Conservation (phyloP, 2,888 invertebrate species). For the Tricholauxania praeusta region DNA sequence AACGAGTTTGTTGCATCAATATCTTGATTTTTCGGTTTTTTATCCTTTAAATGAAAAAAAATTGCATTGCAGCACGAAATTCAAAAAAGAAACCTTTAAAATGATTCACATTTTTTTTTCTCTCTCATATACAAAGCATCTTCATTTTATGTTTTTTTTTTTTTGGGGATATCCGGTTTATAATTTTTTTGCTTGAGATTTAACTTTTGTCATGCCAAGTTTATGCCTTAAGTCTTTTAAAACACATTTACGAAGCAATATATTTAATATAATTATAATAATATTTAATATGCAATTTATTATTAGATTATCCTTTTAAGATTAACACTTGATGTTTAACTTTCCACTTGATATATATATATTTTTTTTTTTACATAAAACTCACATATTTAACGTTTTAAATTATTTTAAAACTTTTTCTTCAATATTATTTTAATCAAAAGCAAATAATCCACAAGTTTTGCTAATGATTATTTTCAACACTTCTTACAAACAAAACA, state of each 20-base stretch:
- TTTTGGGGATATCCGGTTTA: too few relatives aligned
- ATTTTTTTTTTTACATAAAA: slow-evolving; percentile 14
- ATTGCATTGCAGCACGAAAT: background rate
- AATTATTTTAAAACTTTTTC: slow-evolving; percentile 1
- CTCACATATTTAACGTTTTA: slow-evolving; percentile 3
- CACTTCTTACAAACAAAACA: background rate
- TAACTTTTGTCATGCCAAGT: too few relatives aligned
- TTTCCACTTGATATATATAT: too few relatives aligned
- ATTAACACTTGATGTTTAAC: too few relatives aligned
- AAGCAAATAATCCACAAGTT: slow-evolving; percentile 39
- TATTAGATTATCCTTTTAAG: too few relatives aligned
- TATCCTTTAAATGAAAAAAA: background rate
- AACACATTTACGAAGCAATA: too few relatives aligned
- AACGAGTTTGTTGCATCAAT: background rate
- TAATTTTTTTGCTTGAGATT: background rate
- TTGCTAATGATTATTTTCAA: slow-evolving; percentile 25
- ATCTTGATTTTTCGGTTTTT: background rate
- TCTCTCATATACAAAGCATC: background rate
- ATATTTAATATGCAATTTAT: too few relatives aligned
- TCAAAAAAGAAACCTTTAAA: background rate
- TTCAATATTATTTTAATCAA: slow-evolving; percentile 19
- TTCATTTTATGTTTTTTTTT: too few relatives aligned
- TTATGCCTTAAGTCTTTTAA: too few relatives aligned
- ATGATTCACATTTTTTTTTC: background rate
- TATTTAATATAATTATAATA: too few relatives aligned